Conservation (phyloP, 2,797 vertebrate species). For the Crenuchus spilurus region DNA sequence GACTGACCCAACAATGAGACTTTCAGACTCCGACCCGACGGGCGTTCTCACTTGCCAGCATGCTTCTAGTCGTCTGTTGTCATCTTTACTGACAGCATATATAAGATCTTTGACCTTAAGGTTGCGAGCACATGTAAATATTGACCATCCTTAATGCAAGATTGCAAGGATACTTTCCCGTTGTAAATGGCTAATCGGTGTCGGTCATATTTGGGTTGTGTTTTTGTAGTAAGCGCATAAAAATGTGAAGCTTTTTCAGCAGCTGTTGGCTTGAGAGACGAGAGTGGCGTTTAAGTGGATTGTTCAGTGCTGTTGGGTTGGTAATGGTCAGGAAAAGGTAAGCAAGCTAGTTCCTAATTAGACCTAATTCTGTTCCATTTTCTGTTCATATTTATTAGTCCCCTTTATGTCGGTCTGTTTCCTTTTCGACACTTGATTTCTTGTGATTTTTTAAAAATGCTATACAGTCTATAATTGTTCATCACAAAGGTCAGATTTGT, state of each 20-base stretch:
- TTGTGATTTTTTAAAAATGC: conserved; percentile 27
- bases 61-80: conserved; percentile 39
- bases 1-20: conserved; percentile 14
- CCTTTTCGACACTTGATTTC: conserved; percentile 19
- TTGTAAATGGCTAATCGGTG: conserved; percentile 46
- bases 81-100: conserved; percentile 25
- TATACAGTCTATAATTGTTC: conserved; percentile 12
- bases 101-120: conserved; percentile 32
- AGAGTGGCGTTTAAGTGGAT: conserved; percentile 17
- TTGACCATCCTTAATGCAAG: conserved; percentile 37
- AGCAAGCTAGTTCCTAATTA: conserved; percentile 28
- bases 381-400: conserved; percentile 31
- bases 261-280: conserved; percentile 16
- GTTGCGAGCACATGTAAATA: conserved; percentile 56
- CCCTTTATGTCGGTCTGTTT: conserved; percentile 16
- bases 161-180: conserved; percentile 30
- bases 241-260: conserved; percentile 31
- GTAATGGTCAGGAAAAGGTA: conserved; percentile 14
- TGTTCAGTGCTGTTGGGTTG: conserved; percentile 15
- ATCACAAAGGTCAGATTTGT: conserved; percentile 56
- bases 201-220: conserved; percentile 41
- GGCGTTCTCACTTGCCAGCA: conserved; percentile 35
- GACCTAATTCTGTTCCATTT: conserved; percentile 26
- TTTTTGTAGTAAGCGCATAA: conserved; percentile 30
- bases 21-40: not conserved